phyloP scores from a whole-genome alignment of 2,113 vertebrate genomes.

The Pachycephala philippinensis region DNA sequence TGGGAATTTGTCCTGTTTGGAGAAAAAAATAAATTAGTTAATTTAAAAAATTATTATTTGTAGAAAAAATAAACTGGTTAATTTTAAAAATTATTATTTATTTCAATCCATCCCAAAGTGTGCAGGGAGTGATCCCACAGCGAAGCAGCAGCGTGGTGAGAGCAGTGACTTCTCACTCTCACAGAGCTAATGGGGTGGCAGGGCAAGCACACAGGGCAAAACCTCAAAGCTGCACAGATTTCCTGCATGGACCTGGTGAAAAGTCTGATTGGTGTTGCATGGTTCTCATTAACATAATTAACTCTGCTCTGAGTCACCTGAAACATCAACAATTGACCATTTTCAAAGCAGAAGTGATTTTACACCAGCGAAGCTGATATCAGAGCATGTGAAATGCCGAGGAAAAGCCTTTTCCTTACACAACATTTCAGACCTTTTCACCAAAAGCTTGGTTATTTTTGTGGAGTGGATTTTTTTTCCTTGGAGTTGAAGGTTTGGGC shows the following conservation, averaged over 20 bases:
- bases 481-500: not conserved
- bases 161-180: not conserved
- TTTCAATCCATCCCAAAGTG: not conserved
- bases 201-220: not conserved
- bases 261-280: not conserved
- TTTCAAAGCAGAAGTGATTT: not conserved
- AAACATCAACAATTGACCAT: not conserved
- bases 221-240: not conserved
- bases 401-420: not conserved
- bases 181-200: not conserved
- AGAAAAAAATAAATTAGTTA: fast-evolving
- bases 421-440: not conserved
- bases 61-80: fast-evolving
- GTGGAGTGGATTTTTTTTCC: not conserved
- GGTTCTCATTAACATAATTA: not conserved
- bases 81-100: not conserved
- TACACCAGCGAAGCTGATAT: not conserved
- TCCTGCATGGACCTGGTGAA: not conserved
- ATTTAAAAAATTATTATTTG: not conserved
- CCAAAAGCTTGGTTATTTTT: not conserved
- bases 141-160: too few species aligned
- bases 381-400: not conserved
- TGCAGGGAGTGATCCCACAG: not conserved
- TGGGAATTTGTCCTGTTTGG: not conserved
- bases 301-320: not conserved